phyloP scores from a whole-genome alignment of 2,797 vertebrate genomes.

The Cynodonichthys magdalenae region DNA sequence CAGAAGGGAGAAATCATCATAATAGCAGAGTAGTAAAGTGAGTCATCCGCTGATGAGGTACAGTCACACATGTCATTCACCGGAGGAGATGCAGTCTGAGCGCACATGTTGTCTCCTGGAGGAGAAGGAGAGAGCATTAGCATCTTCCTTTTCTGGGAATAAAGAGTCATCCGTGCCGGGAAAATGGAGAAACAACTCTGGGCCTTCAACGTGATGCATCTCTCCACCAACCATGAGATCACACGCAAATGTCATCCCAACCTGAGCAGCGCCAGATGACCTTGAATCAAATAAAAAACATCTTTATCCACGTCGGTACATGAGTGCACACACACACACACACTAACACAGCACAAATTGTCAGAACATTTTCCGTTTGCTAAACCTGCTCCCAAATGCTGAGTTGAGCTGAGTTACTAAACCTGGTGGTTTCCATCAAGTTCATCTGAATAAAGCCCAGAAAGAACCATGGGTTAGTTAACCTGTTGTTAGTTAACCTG shows the following conservation, averaged over 20 bases:
- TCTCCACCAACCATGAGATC: conserved; percentile 77
- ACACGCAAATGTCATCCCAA: conserved; percentile 74
- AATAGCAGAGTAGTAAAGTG: conserved; percentile 80
- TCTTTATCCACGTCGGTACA: conserved; percentile 62
- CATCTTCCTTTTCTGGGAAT: conserved; percentile 78
- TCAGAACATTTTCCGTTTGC: conserved; percentile 74
- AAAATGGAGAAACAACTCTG: conserved; percentile 77
- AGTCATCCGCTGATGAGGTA: conserved; percentile 80
- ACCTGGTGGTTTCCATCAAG: conserved; percentile 61
- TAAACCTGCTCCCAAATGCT: conserved; percentile 70
- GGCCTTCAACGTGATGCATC: conserved; percentile 70
- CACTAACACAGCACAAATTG: conserved; percentile 61
- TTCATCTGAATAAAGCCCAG: conserved; percentile 48
- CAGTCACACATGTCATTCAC: conserved; percentile 75
- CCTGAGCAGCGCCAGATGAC: conserved; percentile 70
- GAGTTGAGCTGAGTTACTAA: conserved; percentile 69
- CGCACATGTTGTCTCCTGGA: conserved; percentile 71
- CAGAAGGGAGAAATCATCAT: conserved; percentile 81
- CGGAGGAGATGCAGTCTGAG: conserved; percentile 62
- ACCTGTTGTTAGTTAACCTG: conserved; percentile 49
- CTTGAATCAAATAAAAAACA: conserved; percentile 76
- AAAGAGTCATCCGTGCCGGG: conserved; percentile 81
- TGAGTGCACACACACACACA: neutral
- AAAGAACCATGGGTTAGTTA: conserved; percentile 16
- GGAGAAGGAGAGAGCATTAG: conserved; percentile 62